A percentile compares a stretch with the other conserved stretches of the same genome.
These are phyloP conservation scores for Gavialis gangeticus DNA, from an alignment of 2,113 vertebrate genomes.

Conservation along the genomic window DNA sequence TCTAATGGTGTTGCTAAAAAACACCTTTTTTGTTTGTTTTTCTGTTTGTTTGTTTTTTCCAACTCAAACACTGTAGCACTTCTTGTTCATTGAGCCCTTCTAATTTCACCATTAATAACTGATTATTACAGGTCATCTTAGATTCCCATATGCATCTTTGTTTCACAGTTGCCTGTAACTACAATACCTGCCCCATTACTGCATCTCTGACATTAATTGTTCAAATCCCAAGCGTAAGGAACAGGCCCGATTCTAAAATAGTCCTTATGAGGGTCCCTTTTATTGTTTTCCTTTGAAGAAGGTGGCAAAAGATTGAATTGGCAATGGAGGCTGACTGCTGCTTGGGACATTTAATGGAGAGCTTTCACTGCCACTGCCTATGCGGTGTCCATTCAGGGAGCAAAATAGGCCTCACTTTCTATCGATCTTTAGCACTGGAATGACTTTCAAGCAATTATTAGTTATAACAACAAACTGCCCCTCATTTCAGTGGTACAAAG, in stretches of 20 bases:
- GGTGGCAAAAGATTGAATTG: background rate
- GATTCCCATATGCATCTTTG: fast-evolving
- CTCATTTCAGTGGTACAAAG: background rate
- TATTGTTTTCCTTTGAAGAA: background rate
- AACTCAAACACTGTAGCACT: background rate
- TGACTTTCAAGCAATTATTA: background rate
- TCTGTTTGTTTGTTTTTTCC: background rate
- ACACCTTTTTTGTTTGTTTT: background rate
- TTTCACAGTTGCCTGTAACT: background rate
- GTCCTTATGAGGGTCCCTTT: background rate
- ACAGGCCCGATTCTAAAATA: background rate
- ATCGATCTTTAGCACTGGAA: background rate
- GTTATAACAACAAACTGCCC: constrained; percentile 35
- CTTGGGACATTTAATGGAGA: background rate
- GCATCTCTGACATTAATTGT: background rate
- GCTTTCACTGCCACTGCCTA: background rate
- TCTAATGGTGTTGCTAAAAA: background rate
- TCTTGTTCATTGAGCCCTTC: background rate
- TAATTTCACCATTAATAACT: background rate
- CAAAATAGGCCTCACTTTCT: background rate
- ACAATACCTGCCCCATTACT: fast-evolving
- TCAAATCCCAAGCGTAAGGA: background rate
- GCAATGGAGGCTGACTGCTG: background rate
- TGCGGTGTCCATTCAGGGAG: background rate
- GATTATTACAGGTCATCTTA: background rate